Conservation (phyloP, 2,113 vertebrate species). For the Perca fluviatilis region DNA sequence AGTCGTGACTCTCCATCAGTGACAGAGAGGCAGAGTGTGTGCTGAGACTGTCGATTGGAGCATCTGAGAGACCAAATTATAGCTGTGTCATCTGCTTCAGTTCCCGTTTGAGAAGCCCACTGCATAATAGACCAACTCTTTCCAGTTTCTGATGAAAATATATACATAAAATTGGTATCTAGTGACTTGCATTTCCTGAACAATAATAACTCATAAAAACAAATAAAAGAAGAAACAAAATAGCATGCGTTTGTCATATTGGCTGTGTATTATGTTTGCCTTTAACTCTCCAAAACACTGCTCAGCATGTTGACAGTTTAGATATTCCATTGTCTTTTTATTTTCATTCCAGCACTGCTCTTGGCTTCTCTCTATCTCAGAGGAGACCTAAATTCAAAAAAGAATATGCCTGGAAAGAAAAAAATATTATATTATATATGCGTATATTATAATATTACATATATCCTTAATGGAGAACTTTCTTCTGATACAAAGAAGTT, state of each 20-base stretch:
- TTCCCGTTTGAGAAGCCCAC: slow-evolving; percentile 71
- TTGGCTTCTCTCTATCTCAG: neutral
- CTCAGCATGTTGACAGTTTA: slow-evolving; percentile 10
- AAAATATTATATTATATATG: no score
- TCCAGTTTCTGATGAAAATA: slow-evolving; percentile 69
- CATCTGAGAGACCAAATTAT: slow-evolving; percentile 81
- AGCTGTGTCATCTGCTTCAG: slow-evolving; percentile 81
- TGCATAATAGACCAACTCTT: slow-evolving; percentile 71
- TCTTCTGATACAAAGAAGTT: neutral
- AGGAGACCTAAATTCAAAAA: slow-evolving; percentile 9
- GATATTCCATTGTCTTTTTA: neutral
- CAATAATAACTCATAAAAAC: slow-evolving; percentile 40
- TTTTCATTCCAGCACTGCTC: neutral
- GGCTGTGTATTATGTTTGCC: neutral
- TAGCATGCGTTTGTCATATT: neutral
- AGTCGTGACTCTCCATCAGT: slow-evolving; percentile 82
- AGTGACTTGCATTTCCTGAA: slow-evolving; percentile 53
- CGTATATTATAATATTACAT: no score
- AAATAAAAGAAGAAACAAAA: slow-evolving; percentile 9
- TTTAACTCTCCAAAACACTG: slow-evolving; percentile 1
- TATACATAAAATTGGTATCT: slow-evolving; percentile 57
- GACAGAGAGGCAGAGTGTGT: slow-evolving; percentile 73
- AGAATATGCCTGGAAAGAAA: neutral
- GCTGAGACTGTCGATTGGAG: slow-evolving; percentile 79
- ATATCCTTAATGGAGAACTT: neutral